Evolutionary conservation across 2,113 vertebrate genomes (phyloP), one percentile per base, ranked within the genome.

Genomic region (Mormyrus lacerda): DNA sequence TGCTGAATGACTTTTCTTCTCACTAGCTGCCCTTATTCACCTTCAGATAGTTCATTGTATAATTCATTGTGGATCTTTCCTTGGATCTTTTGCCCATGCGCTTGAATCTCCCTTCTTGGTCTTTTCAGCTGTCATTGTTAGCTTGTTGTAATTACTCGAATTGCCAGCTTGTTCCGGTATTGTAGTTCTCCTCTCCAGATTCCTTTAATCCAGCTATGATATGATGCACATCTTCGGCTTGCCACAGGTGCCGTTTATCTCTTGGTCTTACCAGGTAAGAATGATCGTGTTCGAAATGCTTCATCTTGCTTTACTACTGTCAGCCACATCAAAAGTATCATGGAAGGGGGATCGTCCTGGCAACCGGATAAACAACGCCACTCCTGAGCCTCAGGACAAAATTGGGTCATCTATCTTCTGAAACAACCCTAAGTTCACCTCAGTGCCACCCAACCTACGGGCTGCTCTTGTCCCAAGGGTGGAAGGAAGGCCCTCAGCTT

Each of bases 321-420:
- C 48, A 55, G 48, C 73, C 69, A 31, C 88, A 55, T 50, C 42
- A 48, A n/a, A 85, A 76, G 88, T 42, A 76, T 89, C 48, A n/a
- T 21, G 27, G 73, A 89, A 53, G 27, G 31, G 51, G 73, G 73
- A 48, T 88, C n/a, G 73, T 48, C 15, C 13, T 39, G 69, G 88
- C 39, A 55, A 89, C 17, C 5, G 13, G 69, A 27, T 51, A 51
- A 53, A 88, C 88, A 88, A 73, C 11, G 31, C 88, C 69, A 7
- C 47, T 48, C 45, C 45, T 51, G 17, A 88, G 31, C 69, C 47
- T 35, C 15, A 6, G 69, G 27, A 9, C 31, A 39, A 31, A 51
- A 47, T 35, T 8, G 65, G 24, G 65, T 79, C 87, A 61, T 24
- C 31, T 39, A 50, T 76, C 48, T 82, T 19, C 31, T 89, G 45